Base-by-base conservation (phyloP, 2,888 invertebrate species). In the Agrenia bidenticulata region DNA sequence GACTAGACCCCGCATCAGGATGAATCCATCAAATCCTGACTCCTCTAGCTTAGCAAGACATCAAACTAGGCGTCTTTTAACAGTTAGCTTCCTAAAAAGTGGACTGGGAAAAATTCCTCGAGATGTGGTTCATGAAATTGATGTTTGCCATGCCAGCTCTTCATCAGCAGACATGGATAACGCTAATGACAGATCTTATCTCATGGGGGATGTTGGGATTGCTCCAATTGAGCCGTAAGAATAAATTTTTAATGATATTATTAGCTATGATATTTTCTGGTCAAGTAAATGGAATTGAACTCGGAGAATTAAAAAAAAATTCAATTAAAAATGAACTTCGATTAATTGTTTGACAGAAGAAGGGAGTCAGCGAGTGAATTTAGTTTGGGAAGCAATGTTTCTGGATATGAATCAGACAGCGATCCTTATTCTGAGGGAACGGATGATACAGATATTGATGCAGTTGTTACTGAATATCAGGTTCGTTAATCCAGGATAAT, bases 391-490 rank as follows among this genome's bases (percentile, higher is more conserved):
- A 76, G 76, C 53, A 73, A 71, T 19, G 76, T 76, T 2, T 77
- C 77, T 2, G 77, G 77, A 1, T 77, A 77, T 49, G 77, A 76
- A 53, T 76, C 77, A 1, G 87, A 87, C 69, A 87, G 86, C 70
- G 74, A 72, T 7, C 64, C 54, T 21, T 67, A 63, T 1, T 69
- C 72, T 11, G 69, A 32, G n/a, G 88, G 86, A 24, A 72, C 72
- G 1, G 76, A 74, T 66, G 74, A 77, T 37, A 89, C 89, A 1
- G 89, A 89, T 77, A 88, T 89, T 61, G 89, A 89, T 78, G 88
- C 88, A 1, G 87, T 87, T 17, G 89, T 89, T 0, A 88, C 88
- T 77, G 89, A 89, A 77, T 89, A 89, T 77, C 85, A 85, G 66
- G 89, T 89, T 77, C 85, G 85, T 11, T 13, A n/a, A 39, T 39